Percentiles rank a stretch among this genome's conserved stretches.
Conservation (phyloP, 2,888 invertebrate species). For the Horisme vitalbata region DNA sequence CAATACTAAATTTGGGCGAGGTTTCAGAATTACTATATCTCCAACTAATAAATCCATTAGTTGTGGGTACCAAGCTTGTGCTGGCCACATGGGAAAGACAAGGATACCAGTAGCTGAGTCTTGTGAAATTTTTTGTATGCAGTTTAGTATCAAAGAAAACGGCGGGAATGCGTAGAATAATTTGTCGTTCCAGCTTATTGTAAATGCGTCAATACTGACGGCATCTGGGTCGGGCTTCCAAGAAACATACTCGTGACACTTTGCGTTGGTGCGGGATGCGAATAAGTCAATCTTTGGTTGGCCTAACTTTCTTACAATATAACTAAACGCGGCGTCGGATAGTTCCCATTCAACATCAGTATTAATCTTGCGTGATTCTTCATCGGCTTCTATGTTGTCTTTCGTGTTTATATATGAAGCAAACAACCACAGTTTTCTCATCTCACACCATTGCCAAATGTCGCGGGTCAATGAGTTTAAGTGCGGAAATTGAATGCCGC, state of each 20-base stretch:
- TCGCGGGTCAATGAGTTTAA: conserved; percentile 5
- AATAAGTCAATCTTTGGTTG: conserved; percentile 26
- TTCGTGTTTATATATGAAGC: conserved; percentile 45
- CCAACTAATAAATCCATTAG: conserved; percentile 13
- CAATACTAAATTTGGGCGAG: conserved; percentile 21
- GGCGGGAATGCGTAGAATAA: conserved; percentile 30
- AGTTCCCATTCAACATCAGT: conserved; percentile 33
- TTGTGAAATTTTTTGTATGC: conserved; percentile 23
- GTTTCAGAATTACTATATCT: conserved; percentile 22
- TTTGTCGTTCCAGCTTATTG: conserved; percentile 13
- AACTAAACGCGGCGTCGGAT: conserved; percentile 18
- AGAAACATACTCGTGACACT: conserved; percentile 23
- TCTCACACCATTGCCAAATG: conserved; percentile 37
- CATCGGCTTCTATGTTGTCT: conserved; percentile 39
- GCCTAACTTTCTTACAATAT: conserved; percentile 18
- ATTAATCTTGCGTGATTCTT: conserved; percentile 31
- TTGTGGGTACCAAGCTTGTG: conserved; percentile 36
- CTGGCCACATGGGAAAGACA: conserved; percentile 33
- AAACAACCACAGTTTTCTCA: conserved; percentile 35
- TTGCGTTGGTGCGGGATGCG: conserved; percentile 27
- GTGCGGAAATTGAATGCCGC: conserved; percentile 1
- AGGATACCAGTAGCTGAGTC: conserved; percentile 34
- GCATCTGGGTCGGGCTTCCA: conserved; percentile 29
- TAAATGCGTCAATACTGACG: conserved; percentile 22
- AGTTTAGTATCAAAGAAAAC: conserved; percentile 23